These are phyloP conservation scores for Eupeodes luniger DNA, from an alignment of 2,888 invertebrate species.

Conservation along the genomic window DNA sequence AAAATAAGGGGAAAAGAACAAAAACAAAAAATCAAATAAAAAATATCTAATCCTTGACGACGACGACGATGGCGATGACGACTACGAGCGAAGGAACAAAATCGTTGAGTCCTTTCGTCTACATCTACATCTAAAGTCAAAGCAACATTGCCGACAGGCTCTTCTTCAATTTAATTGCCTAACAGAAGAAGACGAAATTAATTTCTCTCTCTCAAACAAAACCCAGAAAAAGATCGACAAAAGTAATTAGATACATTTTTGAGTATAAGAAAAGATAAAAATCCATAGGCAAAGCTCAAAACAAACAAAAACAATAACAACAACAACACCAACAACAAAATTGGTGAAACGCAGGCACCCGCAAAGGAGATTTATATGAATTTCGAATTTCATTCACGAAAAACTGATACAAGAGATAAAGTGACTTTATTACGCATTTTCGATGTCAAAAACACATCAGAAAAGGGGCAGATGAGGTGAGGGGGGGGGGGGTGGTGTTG, in stretches of 20 bases:
- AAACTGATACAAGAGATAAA: slow-evolving; percentile 62
- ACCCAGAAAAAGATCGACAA: slow-evolving; percentile 6
- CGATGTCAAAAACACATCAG: slow-evolving; percentile 29
- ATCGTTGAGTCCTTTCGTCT: not conserved
- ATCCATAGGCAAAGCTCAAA: slow-evolving; percentile 12
- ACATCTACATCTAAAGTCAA: not conserved
- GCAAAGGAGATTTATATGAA: slow-evolving; percentile 19
- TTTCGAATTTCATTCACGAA: slow-evolving; percentile 66
- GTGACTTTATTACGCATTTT: slow-evolving; percentile 56
- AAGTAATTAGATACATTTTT: slow-evolving; percentile 67
- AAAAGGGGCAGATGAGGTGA: not conserved
- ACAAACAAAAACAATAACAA: not conserved
- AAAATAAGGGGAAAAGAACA: slow-evolving; percentile 26
- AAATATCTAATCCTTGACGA: slow-evolving; percentile 55
- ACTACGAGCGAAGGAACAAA: not conserved
- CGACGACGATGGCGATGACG: slow-evolving; percentile 33
- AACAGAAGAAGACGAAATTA: slow-evolving; percentile 47
- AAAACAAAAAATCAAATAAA: slow-evolving; percentile 8
- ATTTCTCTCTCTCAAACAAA: slow-evolving; percentile 28
- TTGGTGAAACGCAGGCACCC: not conserved
- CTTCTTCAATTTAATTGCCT: slow-evolving; percentile 49
- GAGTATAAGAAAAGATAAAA: slow-evolving; percentile 19
- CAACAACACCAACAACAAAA: not conserved
- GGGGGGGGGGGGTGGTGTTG: not conserved
- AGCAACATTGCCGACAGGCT: slow-evolving; percentile 8